phyloP scores from a whole-genome alignment of 2,888 invertebrate genomes.

The Drosophila subquinaria region DNA sequence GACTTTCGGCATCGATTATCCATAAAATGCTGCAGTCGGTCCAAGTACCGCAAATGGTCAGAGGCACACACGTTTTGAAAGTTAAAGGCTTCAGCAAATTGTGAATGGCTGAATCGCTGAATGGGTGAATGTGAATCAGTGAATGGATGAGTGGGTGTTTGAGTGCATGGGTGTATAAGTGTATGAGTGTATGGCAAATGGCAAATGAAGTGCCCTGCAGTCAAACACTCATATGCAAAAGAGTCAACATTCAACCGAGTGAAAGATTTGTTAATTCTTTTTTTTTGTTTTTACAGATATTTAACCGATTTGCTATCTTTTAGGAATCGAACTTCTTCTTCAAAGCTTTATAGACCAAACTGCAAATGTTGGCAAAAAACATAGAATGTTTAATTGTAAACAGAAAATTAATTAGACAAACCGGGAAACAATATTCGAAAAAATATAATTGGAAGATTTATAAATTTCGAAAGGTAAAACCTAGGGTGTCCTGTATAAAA shows the following conservation, averaged over 20 bases:
- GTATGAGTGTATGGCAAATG: constrained; percentile 12
- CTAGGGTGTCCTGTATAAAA: too few species aligned
- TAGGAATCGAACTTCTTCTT: too few species aligned
- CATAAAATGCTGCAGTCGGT: constrained; percentile 55
- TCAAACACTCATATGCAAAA: constrained; percentile 20
- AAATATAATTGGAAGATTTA: too few species aligned
- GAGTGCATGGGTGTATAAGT: background rate
- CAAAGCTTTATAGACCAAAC: too few species aligned
- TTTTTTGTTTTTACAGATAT: too few species aligned
- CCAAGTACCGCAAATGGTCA: constrained; percentile 51
- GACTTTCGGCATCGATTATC: constrained; percentile 68
- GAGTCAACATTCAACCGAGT: constrained; percentile 23
- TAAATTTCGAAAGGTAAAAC: too few species aligned
- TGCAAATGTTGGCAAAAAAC: too few species aligned
- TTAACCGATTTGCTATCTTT: background rate
- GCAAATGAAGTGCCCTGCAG: constrained; percentile 35
- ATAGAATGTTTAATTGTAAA: too few species aligned
- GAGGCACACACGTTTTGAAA: constrained; percentile 27
- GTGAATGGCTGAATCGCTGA: constrained; percentile 3
- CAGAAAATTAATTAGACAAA: background rate
- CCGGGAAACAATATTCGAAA: background rate
- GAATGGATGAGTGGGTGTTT: background rate
- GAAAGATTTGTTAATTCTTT: background rate
- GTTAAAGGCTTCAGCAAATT: constrained; percentile 10
- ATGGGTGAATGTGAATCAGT: background rate